phyloP scores from a whole-genome alignment of 2,888 invertebrate species.

The Nomada fucata region DNA sequence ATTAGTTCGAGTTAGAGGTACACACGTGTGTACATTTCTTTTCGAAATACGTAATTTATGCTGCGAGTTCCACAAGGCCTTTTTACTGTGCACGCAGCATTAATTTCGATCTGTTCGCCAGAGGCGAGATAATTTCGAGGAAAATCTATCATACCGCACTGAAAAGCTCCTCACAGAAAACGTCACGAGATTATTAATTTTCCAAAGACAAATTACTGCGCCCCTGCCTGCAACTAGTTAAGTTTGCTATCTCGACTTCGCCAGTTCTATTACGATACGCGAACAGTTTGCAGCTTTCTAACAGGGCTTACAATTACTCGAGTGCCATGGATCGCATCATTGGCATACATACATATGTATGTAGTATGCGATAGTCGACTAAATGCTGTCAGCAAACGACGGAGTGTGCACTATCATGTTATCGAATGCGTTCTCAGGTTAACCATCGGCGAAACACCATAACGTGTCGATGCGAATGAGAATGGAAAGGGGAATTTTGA shows the following conservation, averaged over 20 bases:
- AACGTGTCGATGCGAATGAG: background rate
- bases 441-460: background rate
- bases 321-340: conserved; percentile 6
- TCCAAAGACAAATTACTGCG: conserved; percentile 27
- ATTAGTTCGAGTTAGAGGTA: too few species aligned
- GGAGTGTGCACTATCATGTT: conserved; percentile 1
- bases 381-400: conserved; percentile 23
- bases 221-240: background rate
- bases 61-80: too few species aligned
- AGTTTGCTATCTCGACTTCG: conserved; percentile 17
- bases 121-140: conserved; percentile 1
- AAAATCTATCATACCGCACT: background rate
- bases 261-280: conserved; percentile 3
- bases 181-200: conserved; percentile 38
- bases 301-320: conserved; percentile 18
- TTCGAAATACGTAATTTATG: too few species aligned
- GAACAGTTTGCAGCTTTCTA: conserved; percentile 15
- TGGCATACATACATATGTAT: background rate
- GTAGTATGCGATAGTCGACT: background rate
- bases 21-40: too few species aligned
- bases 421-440: conserved; percentile 6
- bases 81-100: background rate
- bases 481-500: background rate
- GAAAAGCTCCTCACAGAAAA: conserved; percentile 18
- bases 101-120: conserved; percentile 6